Percentiles rank a stretch among this genome's conserved stretches.
phyloP scores from a whole-genome alignment of 2,888 invertebrate species.

The Plemyria rubiginata region DNA sequence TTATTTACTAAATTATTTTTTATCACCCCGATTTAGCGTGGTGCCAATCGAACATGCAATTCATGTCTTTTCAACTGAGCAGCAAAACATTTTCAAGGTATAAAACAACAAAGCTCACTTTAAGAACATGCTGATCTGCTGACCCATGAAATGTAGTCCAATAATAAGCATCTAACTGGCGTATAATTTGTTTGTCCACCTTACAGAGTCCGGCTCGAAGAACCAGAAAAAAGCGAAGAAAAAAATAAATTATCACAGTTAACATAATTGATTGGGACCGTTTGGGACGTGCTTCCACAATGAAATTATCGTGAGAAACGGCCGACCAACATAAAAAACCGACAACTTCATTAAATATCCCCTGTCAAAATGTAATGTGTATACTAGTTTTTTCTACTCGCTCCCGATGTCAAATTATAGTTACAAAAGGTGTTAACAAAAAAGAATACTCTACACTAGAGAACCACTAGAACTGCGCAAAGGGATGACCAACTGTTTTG shows the following conservation, averaged over 20 bases:
- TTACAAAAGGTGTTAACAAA: slow-evolving; percentile 84
- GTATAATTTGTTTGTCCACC: slow-evolving; percentile 77
- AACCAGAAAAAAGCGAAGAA: slow-evolving; percentile 49
- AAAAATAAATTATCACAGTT: slow-evolving; percentile 77
- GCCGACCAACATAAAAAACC: slow-evolving; percentile 60
- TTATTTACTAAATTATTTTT: too few relatives aligned
- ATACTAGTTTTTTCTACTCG: slow-evolving; percentile 78
- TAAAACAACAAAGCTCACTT: too few relatives aligned
- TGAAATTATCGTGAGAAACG: slow-evolving; percentile 74
- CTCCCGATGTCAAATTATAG: slow-evolving; percentile 83
- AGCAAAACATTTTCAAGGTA: too few relatives aligned
- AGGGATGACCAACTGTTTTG: slow-evolving; percentile 68
- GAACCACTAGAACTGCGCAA: slow-evolving; percentile 58
- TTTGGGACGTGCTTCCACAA: slow-evolving; percentile 78
- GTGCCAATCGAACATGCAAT: background rate
- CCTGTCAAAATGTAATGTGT: slow-evolving; percentile 83
- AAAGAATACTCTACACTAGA: slow-evolving; percentile 59
- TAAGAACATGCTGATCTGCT: background rate
- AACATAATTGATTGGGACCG: slow-evolving; percentile 82
- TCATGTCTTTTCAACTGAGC: background rate
- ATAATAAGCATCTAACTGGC: slow-evolving; percentile 73
- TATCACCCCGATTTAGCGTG: too few relatives aligned
- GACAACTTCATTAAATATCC: slow-evolving; percentile 83
- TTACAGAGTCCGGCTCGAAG: slow-evolving; percentile 54
- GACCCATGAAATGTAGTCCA: slow-evolving; percentile 47